Base-by-base conservation (phyloP, 1,140 invertebrate species). In the Pseudomyrmex gracilis region DNA sequence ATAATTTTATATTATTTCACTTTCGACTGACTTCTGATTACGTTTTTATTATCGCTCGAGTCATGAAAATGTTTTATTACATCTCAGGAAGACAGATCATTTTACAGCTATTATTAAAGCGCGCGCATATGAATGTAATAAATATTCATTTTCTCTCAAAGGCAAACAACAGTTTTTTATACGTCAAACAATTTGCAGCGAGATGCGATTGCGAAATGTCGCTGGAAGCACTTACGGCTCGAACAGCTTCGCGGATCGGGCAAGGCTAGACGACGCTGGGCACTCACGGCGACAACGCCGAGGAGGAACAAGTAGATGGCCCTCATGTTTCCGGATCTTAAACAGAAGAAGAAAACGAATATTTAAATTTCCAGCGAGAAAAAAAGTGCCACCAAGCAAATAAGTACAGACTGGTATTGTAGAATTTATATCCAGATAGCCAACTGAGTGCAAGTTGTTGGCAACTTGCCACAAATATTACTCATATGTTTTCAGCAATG, bases 201-300 rank as follows among this genome's bases (percentile, higher is more conserved):
- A 57, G 15, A 4, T 0, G 17, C 15, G 73, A 45, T 82, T 74
- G 24, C 47, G 24, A 83, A 83, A 78, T 67, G 12, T 78, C 45
- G n/a, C 12, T 45, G 49, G 7, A n/a, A 61, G 84, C 87, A 96
- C 97, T 96, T 95, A 98, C 97, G 96, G 92, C 97, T 98, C 68
- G 97, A 96, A 94, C 98, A 98, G 93, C 97, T 98, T 91, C 97
- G 96, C 53, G 97, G 97, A 95, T 98, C 98, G 61, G 98, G 98
- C 86, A 98, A 95, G 43, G 98, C 97, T 67, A 98, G 95, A 85
- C 97, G 95, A 87, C 97, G 96, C 94, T 98, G 98, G 71, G 97
- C 97, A 82, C 96, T 93, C 60, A 96, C 96, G 76, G 96, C 94
- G 64, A 96, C 96, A 58, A 96, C 95, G 90, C 96, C 95, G 88